A percentile compares a stretch with the other conserved stretches of the same genome.
phyloP scores from a whole-genome alignment of 2,888 invertebrate species.

The Nemoura dubitans region DNA sequence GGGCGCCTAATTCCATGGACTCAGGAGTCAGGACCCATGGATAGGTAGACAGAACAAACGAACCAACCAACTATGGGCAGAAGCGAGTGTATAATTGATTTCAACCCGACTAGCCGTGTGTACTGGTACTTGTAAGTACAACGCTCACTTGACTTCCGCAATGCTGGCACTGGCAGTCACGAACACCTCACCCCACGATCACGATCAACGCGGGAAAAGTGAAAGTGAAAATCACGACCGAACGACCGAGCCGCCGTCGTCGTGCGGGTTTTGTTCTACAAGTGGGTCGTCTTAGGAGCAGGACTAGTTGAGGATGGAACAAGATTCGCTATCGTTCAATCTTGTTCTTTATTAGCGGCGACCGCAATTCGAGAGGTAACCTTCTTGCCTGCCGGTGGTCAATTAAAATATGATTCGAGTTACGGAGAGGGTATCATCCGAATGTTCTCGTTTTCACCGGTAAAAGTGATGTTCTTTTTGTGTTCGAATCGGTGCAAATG shows the following conservation, averaged over 20 bases:
- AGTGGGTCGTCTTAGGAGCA: not conserved
- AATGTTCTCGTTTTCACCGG: not conserved
- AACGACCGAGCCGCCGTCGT: not conserved
- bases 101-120: too few relatives aligned
- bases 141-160: not conserved
- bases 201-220: not conserved
- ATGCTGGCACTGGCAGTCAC: slow-evolving; percentile 7
- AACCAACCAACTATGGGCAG: too few relatives aligned
- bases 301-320: too few relatives aligned
- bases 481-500: not conserved
- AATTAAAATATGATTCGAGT: not conserved
- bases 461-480: not conserved
- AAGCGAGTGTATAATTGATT: too few relatives aligned
- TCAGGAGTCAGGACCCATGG: too few relatives aligned
- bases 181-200: not conserved
- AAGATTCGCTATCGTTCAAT: too few relatives aligned
- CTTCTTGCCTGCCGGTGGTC: not conserved
- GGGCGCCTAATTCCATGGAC: too few relatives aligned
- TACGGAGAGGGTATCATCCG: not conserved
- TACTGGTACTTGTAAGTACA: too few relatives aligned
- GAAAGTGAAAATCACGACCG: not conserved
- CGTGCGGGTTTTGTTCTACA: not conserved
- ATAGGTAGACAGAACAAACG: too few relatives aligned
- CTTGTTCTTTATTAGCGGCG: too few relatives aligned
- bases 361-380: not conserved